These are phyloP conservation scores for Sardinella longiceps DNA, from an alignment of 2,797 vertebrate species.

Conservation along the genomic window DNA sequence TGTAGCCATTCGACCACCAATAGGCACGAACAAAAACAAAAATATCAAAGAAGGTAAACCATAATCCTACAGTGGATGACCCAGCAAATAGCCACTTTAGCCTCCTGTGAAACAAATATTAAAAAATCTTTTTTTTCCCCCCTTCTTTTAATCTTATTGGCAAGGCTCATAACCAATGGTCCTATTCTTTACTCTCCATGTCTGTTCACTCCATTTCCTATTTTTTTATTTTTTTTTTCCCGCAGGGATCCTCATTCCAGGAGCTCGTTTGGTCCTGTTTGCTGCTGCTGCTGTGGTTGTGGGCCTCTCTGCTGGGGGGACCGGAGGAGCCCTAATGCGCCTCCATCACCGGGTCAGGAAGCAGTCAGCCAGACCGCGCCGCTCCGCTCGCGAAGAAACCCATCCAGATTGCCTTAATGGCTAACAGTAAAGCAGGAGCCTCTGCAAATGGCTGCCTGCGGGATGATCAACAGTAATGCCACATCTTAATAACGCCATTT, in stretches of 20 bases:
- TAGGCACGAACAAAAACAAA: not conserved
- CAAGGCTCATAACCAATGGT: not conserved
- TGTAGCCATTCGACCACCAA: not conserved
- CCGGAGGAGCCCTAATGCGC: not conserved
- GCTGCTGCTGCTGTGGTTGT: not conserved
- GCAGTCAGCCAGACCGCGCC: not conserved
- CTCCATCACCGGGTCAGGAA: not conserved
- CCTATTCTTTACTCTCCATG: not conserved
- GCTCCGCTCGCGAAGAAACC: not conserved
- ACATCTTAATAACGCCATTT: constrained; percentile 1
- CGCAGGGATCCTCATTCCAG: not conserved
- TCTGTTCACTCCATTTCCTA: too few species aligned
- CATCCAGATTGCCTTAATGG: constrained; percentile 21
- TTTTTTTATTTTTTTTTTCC: too few species aligned
- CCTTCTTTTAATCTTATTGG: not conserved
- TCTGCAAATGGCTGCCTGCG: not conserved
- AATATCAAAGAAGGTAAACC: not conserved
- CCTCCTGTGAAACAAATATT: not conserved
- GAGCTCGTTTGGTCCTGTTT: constrained; percentile 1
- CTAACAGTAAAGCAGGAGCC: not conserved
- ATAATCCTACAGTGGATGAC: not conserved
- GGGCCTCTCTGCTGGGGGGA: not conserved
- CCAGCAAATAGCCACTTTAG: not conserved
- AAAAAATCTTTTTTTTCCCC: not conserved
- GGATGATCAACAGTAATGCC: constrained; percentile 25